Evolutionary conservation across 2,797 vertebrate genomes (phyloP).

Genomic region (Melanotaenia pygmaea): DNA sequence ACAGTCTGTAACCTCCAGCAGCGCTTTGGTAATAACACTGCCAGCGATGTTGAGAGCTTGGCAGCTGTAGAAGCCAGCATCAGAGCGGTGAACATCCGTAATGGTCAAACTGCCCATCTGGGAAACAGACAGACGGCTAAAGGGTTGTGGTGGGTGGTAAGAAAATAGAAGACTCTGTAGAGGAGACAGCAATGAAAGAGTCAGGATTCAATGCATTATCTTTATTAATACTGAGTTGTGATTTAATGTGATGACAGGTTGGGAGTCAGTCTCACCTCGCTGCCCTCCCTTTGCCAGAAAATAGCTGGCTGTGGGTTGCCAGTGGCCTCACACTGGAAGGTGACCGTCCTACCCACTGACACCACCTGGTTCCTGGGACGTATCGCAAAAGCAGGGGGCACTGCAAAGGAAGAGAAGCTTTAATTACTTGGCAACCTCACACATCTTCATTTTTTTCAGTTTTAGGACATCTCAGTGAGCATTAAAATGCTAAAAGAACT

Average conservation of each 20-base stretch:
- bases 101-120: constrained; percentile 95
- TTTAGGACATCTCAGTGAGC: constrained; percentile 25
- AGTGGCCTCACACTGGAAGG: constrained; percentile 94
- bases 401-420: constrained; percentile 73
- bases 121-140: constrained; percentile 93
- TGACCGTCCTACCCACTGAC: constrained; percentile 90
- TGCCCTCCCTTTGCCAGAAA: constrained; percentile 96
- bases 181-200: constrained; percentile 30
- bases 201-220: constrained; percentile 33
- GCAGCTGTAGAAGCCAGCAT: constrained; percentile 94
- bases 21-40: constrained; percentile 95
- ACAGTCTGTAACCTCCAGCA: constrained; percentile 95
- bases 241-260: constrained; percentile 51
- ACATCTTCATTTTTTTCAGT: constrained; percentile 24
- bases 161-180: constrained; percentile 93
- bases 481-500: constrained; percentile 8
- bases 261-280: constrained; percentile 86
- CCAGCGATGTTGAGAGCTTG: constrained; percentile 97
- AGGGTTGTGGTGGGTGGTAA: constrained; percentile 91
- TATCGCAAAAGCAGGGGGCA: constrained; percentile 92
- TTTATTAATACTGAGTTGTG: constrained; percentile 29
- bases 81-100: constrained; percentile 89
- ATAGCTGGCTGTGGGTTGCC: constrained; percentile 96
- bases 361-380: constrained; percentile 93
- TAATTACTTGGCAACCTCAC: constrained; percentile 53